Conservation (phyloP, 1,140 invertebrate genomes). For the Argopecten irradians region DNA sequence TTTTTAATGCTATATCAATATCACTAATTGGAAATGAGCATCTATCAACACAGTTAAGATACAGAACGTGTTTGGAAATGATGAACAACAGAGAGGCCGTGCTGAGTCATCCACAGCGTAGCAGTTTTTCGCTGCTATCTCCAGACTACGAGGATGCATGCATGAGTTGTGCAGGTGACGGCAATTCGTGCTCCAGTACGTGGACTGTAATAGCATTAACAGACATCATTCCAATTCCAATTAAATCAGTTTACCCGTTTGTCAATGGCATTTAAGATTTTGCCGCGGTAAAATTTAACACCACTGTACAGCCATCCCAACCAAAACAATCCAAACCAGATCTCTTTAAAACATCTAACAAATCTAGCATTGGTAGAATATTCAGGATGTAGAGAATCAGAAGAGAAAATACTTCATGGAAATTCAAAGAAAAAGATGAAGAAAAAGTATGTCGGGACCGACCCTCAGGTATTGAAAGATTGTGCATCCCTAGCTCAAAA, state of each 20-base stretch:
- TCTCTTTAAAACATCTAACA: background rate
- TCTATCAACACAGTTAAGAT: constrained; percentile 5
- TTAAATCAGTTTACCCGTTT: constrained; percentile 9
- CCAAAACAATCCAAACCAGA: background rate
- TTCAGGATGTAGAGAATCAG: background rate
- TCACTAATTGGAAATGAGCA: constrained; percentile 19
- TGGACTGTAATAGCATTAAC: constrained; percentile 32
- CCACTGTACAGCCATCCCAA: background rate
- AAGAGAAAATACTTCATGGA: too few species aligned
- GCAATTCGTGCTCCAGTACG: constrained; percentile 20
- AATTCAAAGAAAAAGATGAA: too few species aligned
- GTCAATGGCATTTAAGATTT: constrained; percentile 25
- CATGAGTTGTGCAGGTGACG: background rate
- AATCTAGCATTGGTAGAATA: background rate
- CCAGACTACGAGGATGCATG: constrained; percentile 21
- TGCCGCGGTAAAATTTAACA: background rate
- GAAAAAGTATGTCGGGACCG: too few species aligned
- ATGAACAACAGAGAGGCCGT: constrained; percentile 2
- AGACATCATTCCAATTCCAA: constrained; percentile 20
- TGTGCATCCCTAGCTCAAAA: too few species aligned
- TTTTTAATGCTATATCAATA: constrained; percentile 32
- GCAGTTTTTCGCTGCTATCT: background rate
- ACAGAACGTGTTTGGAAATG: constrained; percentile 36
- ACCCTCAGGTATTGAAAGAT: too few species aligned
- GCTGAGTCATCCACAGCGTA: background rate